A percentile compares a stretch with the other conserved stretches of the same genome.
Evolutionary conservation across 2,113 vertebrate species (phyloP).

Genomic region (Fukomys damarensis): DNA sequence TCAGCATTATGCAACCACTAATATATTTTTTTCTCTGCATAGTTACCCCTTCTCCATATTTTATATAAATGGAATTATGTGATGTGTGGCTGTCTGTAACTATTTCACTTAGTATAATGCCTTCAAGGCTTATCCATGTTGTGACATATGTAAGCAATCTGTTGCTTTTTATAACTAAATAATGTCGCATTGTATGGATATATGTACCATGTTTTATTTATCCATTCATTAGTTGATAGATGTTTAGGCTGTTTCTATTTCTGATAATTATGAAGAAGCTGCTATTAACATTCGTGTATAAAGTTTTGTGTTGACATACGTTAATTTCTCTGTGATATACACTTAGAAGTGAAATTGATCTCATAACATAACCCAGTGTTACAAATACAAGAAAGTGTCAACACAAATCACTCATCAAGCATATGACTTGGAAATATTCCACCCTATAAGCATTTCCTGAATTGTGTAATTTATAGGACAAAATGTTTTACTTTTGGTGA

Average conservation of each 20-base stretch:
- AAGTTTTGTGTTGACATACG: neutral
- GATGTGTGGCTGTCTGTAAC: neutral
- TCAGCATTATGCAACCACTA: neutral
- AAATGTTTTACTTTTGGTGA: neutral
- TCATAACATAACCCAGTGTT: neutral
- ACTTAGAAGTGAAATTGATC: neutral
- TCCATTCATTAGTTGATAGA: neutral
- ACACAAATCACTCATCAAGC: neutral
- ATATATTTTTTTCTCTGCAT: neutral
- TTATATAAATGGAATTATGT: neutral
- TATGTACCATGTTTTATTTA: neutral
- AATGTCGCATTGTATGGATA: neutral
- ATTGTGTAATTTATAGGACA: neutral
- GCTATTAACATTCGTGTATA: neutral
- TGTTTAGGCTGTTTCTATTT: neutral
- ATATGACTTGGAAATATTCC: neutral
- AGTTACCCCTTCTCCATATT: neutral
- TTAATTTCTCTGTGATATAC: neutral
- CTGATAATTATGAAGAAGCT: neutral
- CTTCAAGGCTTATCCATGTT: neutral
- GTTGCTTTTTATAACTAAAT: neutral
- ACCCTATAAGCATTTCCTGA: neutral
- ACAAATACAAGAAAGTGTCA: neutral
- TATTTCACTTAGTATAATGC: too few species aligned
- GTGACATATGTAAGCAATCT: neutral